Evolutionary conservation across 2,113 vertebrate species (phyloP).

Genomic region (Piliocolobus tephrosceles): DNA sequence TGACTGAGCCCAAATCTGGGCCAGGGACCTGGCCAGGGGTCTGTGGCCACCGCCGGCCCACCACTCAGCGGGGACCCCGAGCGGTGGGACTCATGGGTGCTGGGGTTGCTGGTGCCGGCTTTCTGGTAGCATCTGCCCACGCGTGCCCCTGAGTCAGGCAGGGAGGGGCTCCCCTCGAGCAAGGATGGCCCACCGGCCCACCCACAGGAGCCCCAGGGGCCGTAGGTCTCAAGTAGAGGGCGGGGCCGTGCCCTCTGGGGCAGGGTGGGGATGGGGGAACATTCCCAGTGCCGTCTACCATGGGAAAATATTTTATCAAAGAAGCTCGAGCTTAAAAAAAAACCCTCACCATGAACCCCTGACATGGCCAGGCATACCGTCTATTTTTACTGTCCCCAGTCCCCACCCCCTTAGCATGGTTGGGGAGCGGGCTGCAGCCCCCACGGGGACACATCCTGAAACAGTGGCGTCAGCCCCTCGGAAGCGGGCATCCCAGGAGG

Average conservation of each 20-base stretch:
- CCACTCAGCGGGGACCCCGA: background rate
- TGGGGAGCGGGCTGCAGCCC: conserved; percentile 1
- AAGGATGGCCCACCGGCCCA: background rate
- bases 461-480: background rate
- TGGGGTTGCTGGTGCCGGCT: fast-evolving
- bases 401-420: background rate
- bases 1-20: fast-evolving
- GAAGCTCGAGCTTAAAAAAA: conserved; percentile 80
- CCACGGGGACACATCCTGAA: background rate
- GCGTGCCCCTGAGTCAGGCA: background rate
- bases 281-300: conserved; percentile 77
- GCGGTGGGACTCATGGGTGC: background rate
- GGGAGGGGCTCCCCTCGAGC: background rate
- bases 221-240: background rate
- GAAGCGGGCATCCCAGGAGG: background rate
- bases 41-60: background rate
- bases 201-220: fast-evolving
- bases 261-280: conserved; percentile 45
- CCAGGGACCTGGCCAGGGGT: background rate
- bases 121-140: too few relatives aligned
- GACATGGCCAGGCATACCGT: conserved; percentile 60
- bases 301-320: conserved; percentile 88
- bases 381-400: conserved; percentile 81
- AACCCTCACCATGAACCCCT: conserved; percentile 69
- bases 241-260: background rate